Base-by-base conservation (phyloP, 2,113 vertebrate genomes). In the Callipepla californica region DNA sequence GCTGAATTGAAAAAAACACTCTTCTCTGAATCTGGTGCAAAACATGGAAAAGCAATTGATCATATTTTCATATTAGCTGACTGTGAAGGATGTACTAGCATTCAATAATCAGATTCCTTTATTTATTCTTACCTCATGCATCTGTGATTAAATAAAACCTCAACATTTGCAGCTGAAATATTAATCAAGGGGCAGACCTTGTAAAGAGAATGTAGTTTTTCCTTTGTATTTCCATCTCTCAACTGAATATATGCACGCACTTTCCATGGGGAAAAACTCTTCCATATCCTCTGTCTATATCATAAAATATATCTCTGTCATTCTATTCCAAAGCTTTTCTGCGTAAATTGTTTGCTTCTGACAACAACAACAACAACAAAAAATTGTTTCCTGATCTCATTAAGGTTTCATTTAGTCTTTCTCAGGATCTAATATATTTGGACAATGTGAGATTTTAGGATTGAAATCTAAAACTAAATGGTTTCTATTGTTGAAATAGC, bases 351-450 rank as follows among this genome's bases (percentile, higher is more conserved):
- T 40, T 14, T 47, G 13, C 3, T 69, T 80, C 36, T n/a, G 50
- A n/a, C 2, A 48, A 62, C 10, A 21, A 4, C 5, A 1, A 7
- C 40, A 40, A 25, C 22, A 9, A 4, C 23, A 38, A 44, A n/a
- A 32, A 45, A 63, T 11, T 1, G 0, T 5, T 69, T 77, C 66
- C 8, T 79, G 8, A 67, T 78, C 34, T 59, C 3, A 50, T 87
- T 68, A 47, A 81, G 5, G 2, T 78, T 91, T 79, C 22, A 32
- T 32, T 61, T 83, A 65, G 19, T 38, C 7, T 65, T 78, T 72
- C 30, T 77, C 38, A 59, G 26, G 62, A 68, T 63, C 16, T 58
- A 68, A 62, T 9, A 38, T 18, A 55, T 51, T 32, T 78, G 14
- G 23, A n/a, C 11, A 61, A 85, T 40, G 8, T 21, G n/a, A 80